phyloP scores from a whole-genome alignment of 2,888 invertebrate genomes.

The Patella depressa region DNA sequence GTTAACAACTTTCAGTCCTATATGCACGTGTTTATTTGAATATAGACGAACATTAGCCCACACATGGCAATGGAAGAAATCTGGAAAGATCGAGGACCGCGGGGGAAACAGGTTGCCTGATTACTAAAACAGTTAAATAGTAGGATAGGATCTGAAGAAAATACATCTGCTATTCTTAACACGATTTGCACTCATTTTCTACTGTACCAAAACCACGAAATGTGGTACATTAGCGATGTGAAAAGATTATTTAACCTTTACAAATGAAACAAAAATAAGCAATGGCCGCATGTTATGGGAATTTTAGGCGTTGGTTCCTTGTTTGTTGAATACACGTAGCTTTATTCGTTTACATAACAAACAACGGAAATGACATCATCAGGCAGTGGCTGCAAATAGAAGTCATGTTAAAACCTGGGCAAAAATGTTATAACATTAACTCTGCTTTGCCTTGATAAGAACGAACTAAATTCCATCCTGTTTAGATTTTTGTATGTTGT shows the following conservation, averaged over 20 bases:
- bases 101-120: not conserved
- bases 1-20: conserved; percentile 5
- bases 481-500: no score
- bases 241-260: conserved; percentile 7
- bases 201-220: conserved; percentile 3
- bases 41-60: not conserved
- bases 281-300: not conserved
- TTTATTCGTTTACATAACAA: not conserved
- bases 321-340: not conserved
- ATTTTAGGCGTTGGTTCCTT: not conserved
- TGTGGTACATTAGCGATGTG: not conserved
- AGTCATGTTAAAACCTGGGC: no score
- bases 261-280: not conserved
- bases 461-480: no score
- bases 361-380: no score
- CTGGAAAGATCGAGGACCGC: not conserved
- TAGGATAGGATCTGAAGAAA: no score
- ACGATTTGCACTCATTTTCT: no score
- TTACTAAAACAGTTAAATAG: no score
- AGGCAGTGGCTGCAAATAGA: no score
- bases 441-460: no score
- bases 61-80: not conserved
- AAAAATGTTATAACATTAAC: no score
- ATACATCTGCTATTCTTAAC: no score
- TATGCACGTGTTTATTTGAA: not conserved